Base-by-base conservation (phyloP, 2,888 invertebrate species). In the Dorcus hopei region DNA sequence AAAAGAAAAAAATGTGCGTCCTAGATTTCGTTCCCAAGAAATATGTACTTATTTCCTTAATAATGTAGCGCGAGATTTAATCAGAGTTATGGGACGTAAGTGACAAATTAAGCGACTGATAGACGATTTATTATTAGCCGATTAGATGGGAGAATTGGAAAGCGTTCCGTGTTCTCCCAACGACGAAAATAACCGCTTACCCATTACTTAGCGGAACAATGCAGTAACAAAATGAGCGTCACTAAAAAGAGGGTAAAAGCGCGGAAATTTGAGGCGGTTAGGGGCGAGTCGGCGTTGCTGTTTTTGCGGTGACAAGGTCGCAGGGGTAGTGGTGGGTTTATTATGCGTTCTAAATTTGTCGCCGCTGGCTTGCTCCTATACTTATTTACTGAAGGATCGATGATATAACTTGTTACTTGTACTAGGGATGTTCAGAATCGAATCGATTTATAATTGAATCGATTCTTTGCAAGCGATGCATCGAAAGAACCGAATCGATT, bases 181-280 rank as follows among this genome's bases (percentile, higher is more conserved):
- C 42, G 16, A 42, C 14, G 42, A 11, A 11, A 42, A 42, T 42
- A 42, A 42, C 42, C 42, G 16, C 42, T 42, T 42, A 42, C 42
- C 42, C 42, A 16, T 42, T 42, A 42, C 42, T 42, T 42, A 42
- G 16, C 11, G 42, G 11, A 16, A 42, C 42, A 42, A 42, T 14
- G 42, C 42, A 14, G 42, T 14, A 42, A 42, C 42, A 42, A 42
- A 42, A 42, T 42, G 42, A 42, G 16, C 42, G 7, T 42, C 42
- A 7, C 54, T 48, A 54, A 54, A 49, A 54, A 49, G 48, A 49
- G 54, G 49, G 47, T 48, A 54, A 54, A 49, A 49, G 23, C 26
- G 48, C 41, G 54, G 48, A 54, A 54, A 43, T 55, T 43, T 38
- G 50, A 55, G 50, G 39, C 49, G 55, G 40, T 11, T 43, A n/a